These are phyloP conservation scores for Caenorhabditis remanei DNA, from an alignment of 1,140 invertebrate species.

Conservation along the genomic window DNA sequence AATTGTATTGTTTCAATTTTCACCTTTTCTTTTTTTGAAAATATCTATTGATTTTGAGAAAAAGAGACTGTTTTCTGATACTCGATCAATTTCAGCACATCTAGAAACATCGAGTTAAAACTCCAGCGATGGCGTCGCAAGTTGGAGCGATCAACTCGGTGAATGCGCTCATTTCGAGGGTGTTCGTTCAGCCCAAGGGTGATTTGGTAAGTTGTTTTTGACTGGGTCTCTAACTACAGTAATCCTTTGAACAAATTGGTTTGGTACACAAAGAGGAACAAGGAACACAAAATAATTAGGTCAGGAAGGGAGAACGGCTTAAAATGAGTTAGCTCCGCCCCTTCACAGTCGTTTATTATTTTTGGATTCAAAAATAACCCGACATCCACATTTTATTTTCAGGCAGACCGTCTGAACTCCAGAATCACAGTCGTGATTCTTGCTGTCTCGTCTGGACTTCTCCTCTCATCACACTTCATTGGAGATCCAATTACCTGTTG, in stretches of 20 bases:
- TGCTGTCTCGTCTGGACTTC: conserved; percentile 71
- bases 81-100: neutral
- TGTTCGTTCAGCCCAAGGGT: conserved; percentile 77
- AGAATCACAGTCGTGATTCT: conserved; percentile 74
- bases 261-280: neutral
- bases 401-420: conserved; percentile 77
- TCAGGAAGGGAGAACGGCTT: neutral
- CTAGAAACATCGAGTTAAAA: conserved; percentile 29
- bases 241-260: neutral
- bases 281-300: neutral
- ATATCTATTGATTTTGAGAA: conserved; percentile 24
- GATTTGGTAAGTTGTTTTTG: conserved; percentile 74
- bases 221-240: neutral
- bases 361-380: too few relatives aligned
- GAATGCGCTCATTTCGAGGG: conserved; percentile 74
- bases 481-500: conserved; percentile 78
- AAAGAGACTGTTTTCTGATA: neutral
- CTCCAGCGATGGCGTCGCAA: conserved; percentile 66
- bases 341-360: neutral
- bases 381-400: conserved; percentile 3
- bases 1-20: conserved; percentile 51
- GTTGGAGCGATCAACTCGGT: conserved; percentile 75
- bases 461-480: conserved; percentile 77
- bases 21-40: conserved; percentile 20
- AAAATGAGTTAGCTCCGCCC: neutral